Base-by-base conservation (phyloP, 2,113 vertebrate species). In the Leiothrix lutea region DNA sequence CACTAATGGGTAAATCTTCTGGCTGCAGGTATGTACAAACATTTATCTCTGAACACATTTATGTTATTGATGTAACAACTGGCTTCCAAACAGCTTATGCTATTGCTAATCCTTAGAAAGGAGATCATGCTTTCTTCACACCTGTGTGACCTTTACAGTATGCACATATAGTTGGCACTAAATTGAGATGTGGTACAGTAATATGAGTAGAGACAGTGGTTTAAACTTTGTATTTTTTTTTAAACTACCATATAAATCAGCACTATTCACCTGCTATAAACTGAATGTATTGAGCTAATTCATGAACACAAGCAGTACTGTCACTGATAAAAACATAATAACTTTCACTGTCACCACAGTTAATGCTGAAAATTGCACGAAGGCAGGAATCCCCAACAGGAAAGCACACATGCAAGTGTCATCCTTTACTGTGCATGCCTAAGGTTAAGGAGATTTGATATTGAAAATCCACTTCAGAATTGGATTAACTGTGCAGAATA, bases 361-460 rank as follows among this genome's bases (percentile, higher is more conserved):
- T 42, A 67, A 74, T 50, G 80, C 40, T 71, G 33, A 81, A 80
- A 51, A 40, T 0, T 33, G 33, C 31, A 86, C 0, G 0, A 73
- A 83, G 56, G 26, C 35, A 88, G 77, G 69, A 93, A 79, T 89
- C 51, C 53, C 60, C 78, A 70, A 31, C 19, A 81, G 69, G 53
- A 92, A 80, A 86, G 77, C 44, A 54, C n/a, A 57, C n/a, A 47
- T 26, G 6, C 22, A 78, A 84, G 80, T 69, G 83, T 84, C 88
- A 91, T 84, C 67, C 83, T 84, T 94, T 94, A 73, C 75, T 53
- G 56, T 88, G 77, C 80, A 36, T 78, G 86, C 77, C 69, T 91
- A 94, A 88, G 47, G 86, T 95, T 96, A 96, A 96, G 86, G 80
- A 94, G 96, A 95, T 97, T 95, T 94, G 91, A 92, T 94, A 95